These are phyloP conservation scores for Bos indicus DNA, from an alignment of 2,113 vertebrate genomes.

Conservation along the genomic window DNA sequence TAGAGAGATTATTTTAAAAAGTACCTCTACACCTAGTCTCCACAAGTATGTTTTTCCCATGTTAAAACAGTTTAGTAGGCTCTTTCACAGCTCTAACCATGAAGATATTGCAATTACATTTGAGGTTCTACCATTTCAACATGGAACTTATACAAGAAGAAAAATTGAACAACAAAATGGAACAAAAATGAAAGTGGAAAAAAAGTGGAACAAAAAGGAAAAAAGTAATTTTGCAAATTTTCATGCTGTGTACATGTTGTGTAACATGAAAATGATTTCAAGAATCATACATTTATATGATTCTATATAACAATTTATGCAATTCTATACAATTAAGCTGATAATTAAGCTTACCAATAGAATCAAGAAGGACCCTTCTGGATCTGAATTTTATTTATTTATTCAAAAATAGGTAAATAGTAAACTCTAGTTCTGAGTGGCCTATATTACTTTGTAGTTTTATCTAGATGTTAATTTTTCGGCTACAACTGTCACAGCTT, in stretches of 20 bases:
- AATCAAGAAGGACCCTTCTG: background rate
- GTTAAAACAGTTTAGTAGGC: background rate
- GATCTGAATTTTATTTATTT: background rate
- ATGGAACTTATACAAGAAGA: background rate
- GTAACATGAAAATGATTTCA: background rate
- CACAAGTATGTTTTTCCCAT: background rate
- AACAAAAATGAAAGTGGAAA: background rate
- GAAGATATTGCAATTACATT: background rate
- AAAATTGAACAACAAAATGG: background rate
- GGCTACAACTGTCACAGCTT: fast-evolving
- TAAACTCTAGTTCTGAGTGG: background rate
- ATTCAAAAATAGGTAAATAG: background rate
- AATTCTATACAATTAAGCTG: background rate
- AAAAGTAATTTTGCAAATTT: background rate
- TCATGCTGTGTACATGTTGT: background rate
- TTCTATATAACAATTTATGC: background rate
- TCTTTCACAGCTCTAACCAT: background rate
- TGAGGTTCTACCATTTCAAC: background rate
- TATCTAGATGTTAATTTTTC: background rate
- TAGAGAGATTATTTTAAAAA: background rate
- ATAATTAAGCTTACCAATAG: background rate
- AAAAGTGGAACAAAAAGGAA: background rate
- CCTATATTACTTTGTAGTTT: background rate
- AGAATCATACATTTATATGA: background rate
- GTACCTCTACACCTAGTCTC: background rate